Percentiles rank a stretch among this genome's conserved stretches.
Evolutionary conservation across 2,888 invertebrate species (phyloP).

Genomic region (Kuschelorhynchus macadamiae): DNA sequence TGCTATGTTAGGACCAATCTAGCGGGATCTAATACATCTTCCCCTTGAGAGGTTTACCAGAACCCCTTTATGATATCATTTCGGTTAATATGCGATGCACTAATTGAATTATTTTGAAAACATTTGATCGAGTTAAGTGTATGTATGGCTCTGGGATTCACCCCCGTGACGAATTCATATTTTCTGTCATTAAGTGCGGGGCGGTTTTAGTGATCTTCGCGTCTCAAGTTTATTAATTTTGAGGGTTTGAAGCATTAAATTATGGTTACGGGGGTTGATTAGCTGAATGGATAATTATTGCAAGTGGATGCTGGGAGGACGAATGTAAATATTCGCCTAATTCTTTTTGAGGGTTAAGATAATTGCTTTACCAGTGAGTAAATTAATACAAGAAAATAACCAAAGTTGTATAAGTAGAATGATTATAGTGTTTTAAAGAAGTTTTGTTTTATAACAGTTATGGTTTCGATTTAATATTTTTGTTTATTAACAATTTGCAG

Average conservation of each 20-base stretch:
- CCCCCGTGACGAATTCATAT: slow-evolving; percentile 64
- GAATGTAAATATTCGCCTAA: too few species aligned
- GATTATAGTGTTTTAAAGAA: too few species aligned
- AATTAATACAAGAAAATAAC: too few species aligned
- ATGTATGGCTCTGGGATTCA: slow-evolving; percentile 59
- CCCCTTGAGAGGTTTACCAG: slow-evolving; percentile 33
- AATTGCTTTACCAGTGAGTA: too few species aligned
- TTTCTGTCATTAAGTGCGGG: slow-evolving; percentile 53
- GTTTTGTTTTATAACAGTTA: too few species aligned
- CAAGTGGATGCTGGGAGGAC: too few species aligned
- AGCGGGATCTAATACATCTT: slow-evolving; percentile 23
- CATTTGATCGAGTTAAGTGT: slow-evolving; percentile 64
- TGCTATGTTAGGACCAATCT: slow-evolving; percentile 4
- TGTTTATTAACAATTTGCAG: too few species aligned
- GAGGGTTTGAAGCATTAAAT: slow-evolving; percentile 11
- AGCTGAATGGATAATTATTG: slow-evolving; percentile 22
- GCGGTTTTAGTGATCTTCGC: slow-evolving; percentile 15
- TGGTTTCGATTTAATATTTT: too few species aligned
- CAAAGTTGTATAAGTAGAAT: too few species aligned
- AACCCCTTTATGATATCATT: slow-evolving; percentile 62
- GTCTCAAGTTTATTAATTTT: slow-evolving; percentile 37
- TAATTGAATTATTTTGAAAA: slow-evolving; percentile 62
- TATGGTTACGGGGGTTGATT: slow-evolving; percentile 11
- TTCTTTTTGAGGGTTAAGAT: too few species aligned
- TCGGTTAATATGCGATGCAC: slow-evolving; percentile 57